Conservation (phyloP, 2,113 vertebrate species). For the Capricornis sumatraensis region DNA sequence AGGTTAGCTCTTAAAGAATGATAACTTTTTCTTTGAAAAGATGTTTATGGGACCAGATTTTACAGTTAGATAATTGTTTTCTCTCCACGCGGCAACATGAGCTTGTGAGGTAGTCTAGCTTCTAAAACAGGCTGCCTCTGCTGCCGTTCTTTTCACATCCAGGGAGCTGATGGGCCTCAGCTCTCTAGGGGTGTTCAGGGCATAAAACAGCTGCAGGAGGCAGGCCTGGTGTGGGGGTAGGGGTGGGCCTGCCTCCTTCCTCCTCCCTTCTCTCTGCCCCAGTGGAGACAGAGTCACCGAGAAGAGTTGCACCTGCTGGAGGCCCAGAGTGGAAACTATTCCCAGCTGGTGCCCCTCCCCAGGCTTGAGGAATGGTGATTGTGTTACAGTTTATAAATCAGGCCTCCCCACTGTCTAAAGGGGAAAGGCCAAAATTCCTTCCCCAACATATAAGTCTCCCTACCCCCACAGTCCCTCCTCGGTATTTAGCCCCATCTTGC, state of each 20-base stretch:
- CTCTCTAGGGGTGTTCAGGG: background rate
- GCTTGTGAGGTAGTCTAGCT: background rate
- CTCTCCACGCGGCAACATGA: background rate
- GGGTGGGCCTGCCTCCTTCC: background rate
- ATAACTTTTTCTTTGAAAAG: background rate
- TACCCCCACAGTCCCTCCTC: background rate
- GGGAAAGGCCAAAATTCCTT: conserved; percentile 33
- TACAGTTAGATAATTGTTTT: background rate
- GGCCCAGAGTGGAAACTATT: conserved; percentile 47
- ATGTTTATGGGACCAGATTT: background rate
- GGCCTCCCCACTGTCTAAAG: conserved; percentile 5
- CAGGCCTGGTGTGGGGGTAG: background rate
- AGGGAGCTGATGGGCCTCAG: background rate
- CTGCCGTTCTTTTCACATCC: background rate
- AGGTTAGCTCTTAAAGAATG: conserved; percentile 1
- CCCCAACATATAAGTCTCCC: background rate
- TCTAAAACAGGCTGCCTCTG: conserved; percentile 14
- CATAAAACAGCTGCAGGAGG: conserved; percentile 44
- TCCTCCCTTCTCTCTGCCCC: background rate
- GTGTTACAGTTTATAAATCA: conserved; percentile 55
- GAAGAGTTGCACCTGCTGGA: conserved; percentile 54
- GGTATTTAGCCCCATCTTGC: conserved; percentile 17
- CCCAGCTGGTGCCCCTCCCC: conserved; percentile 46
- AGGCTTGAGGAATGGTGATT: conserved; percentile 15
- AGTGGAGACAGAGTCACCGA: background rate